Evolutionary conservation across 2,113 vertebrate species (phyloP), one percentile per base, ranked within the genome.

Genomic region (Notarius lentiginosus): DNA sequence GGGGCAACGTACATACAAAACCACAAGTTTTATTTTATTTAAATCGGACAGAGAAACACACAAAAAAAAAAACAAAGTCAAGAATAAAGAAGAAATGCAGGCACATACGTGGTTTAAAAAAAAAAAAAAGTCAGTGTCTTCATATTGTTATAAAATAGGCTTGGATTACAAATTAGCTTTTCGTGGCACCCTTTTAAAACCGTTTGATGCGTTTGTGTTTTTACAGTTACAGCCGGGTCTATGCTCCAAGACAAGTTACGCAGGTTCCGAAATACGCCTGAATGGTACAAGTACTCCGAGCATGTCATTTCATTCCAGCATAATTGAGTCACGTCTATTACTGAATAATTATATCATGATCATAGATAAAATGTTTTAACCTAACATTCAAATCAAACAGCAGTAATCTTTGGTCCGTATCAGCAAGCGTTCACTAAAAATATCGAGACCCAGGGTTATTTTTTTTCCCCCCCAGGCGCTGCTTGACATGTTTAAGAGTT

Each of bases 11-110:
- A 84, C 8, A 61, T 22, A 65, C 60, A 79, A 34, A 55, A 60
- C 0, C 14, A 20, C 2, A 22, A 41, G 15, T 75, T 84, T 61
- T 63, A 9, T 77, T 85, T 76, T 76, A 84, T 85, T 85, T 77
- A 61, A 47, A 85, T 77, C 73, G 30, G 41, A 5, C 1, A 53
- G 55, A 79, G 5, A 30, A 70, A 51, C 4, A 60, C 4, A 30
- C n/a, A n/a, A 49, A 82, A 83, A 7, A 47, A 12, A 87, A 4
- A 27, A 77, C 55, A 7, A 87, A 76, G 22, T n/a, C 5, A 76
- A 22, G 10, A 61, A 75, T 4, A n/a, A 65, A 77, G 22, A 34
- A 75, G 51, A 53, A 53, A 27, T n/a, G 55, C 8, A 65, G 49
- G 11, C 84, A 65, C 58, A 49, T 51, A 41, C 41, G 41, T 41